phyloP scores from a whole-genome alignment of 2,797 vertebrate species.

The Onychomys arenicola region DNA sequence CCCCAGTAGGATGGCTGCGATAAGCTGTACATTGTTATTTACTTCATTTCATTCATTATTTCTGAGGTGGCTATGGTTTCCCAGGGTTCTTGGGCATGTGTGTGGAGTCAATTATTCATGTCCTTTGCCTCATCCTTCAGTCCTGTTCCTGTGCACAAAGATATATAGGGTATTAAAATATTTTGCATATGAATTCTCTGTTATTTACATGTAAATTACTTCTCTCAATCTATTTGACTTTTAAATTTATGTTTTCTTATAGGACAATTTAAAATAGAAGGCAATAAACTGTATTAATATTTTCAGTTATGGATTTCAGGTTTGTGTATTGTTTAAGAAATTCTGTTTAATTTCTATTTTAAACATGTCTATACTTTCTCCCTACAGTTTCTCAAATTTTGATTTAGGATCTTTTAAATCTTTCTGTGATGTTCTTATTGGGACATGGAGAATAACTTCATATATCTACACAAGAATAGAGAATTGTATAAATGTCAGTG shows the following conservation, averaged over 20 bases:
- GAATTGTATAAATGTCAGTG: not conserved
- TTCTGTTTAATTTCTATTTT: not conserved
- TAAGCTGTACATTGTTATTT: not conserved
- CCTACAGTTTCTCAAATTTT: not conserved
- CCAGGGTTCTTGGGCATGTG: not conserved
- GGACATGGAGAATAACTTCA: not conserved
- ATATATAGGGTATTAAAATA: not conserved
- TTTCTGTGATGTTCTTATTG: not conserved
- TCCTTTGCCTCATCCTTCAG: not conserved
- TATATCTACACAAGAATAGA: not conserved
- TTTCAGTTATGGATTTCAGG: not conserved
- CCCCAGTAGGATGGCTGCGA: not conserved
- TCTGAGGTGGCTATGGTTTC: not conserved
- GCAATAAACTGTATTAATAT: not conserved
- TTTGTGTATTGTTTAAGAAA: slow-evolving; percentile 37
- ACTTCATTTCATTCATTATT: not conserved
- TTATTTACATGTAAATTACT: slow-evolving; percentile 44
- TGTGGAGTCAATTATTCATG: not conserved
- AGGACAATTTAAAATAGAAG: slow-evolving; percentile 4
- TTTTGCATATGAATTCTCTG: not conserved
- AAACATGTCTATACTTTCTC: not conserved
- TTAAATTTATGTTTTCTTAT: not conserved
- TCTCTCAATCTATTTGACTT: slow-evolving; percentile 9
- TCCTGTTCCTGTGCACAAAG: not conserved
- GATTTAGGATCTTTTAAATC: not conserved